Conservation (phyloP, 2,113 vertebrate species). For the Scortum barcoo region DNA sequence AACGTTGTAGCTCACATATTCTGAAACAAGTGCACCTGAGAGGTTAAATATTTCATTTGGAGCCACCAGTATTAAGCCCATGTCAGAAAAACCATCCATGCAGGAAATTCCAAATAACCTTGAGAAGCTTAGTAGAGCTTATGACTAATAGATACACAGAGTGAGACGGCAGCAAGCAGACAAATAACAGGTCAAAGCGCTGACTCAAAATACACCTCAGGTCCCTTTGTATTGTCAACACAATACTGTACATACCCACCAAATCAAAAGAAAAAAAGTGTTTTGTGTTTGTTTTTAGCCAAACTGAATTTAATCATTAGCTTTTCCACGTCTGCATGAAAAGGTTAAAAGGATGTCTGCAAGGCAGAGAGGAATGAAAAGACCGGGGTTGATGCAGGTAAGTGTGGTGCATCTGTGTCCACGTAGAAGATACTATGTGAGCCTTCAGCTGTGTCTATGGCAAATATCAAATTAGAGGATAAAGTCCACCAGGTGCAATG, state of each 20-base stretch:
- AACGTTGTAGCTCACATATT: background rate
- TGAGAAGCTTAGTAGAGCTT: slow-evolving; percentile 32
- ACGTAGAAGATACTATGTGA: background rate
- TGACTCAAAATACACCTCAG: background rate
- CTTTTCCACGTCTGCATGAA: background rate
- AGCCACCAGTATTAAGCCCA: slow-evolving; percentile 30
- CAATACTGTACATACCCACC: background rate
- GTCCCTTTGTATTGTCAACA: background rate
- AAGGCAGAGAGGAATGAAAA: background rate
- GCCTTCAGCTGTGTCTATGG: background rate
- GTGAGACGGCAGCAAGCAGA: background rate
- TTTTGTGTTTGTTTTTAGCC: background rate
- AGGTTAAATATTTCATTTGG: slow-evolving; percentile 48
- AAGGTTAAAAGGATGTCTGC: background rate
- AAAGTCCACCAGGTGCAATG: slow-evolving; percentile 23
- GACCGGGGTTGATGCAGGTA: background rate
- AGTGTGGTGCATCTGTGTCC: background rate
- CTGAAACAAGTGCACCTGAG: slow-evolving; percentile 11
- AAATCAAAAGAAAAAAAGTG: background rate
- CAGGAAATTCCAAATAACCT: slow-evolving; percentile 50
- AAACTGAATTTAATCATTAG: background rate
- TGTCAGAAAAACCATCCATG: slow-evolving; percentile 45
- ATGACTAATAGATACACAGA: slow-evolving; percentile 42
- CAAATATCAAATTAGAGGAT: slow-evolving; percentile 1
- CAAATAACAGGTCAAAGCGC: slow-evolving; percentile 16